A percentile compares a stretch with the other conserved stretches of the same genome.
Evolutionary conservation across 1,140 invertebrate species (phyloP).

Genomic region (Triops cancriformis): DNA sequence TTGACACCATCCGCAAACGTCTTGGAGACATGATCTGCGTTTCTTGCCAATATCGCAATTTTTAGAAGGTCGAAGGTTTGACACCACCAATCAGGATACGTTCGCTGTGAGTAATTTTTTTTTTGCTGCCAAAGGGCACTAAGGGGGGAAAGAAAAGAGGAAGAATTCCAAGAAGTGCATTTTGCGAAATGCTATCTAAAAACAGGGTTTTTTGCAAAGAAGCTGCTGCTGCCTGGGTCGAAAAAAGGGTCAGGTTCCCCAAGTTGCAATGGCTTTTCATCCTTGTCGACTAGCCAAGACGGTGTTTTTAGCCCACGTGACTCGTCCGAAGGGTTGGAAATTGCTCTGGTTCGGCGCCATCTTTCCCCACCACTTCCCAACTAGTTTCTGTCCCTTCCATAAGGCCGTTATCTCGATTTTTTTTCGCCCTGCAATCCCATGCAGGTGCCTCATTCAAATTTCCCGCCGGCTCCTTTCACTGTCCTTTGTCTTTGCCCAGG

Average conservation of each 20-base stretch:
- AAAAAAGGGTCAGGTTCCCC: background rate
- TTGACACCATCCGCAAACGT: background rate
- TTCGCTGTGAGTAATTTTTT: background rate
- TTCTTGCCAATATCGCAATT: conserved; percentile 1
- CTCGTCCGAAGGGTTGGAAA: background rate
- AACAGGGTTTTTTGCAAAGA: background rate
- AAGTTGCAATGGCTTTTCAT: background rate
- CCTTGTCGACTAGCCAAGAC: conserved; percentile 10
- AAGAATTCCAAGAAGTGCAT: background rate
- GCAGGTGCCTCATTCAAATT: background rate
- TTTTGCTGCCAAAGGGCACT: background rate
- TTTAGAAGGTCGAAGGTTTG: background rate
- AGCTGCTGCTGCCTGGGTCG: background rate
- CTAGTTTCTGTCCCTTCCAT: background rate
- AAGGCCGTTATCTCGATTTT: background rate
- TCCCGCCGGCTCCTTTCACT: background rate
- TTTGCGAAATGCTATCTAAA: background rate
- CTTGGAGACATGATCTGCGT: background rate
- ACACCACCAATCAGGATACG: background rate
- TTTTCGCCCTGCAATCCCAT: background rate
- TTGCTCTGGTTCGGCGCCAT: background rate
- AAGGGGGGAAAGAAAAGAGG: background rate
- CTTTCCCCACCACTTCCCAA: background rate
- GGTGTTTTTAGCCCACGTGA: background rate
- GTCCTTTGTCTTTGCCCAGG: conserved; percentile 24